phyloP scores from a whole-genome alignment of 2,888 invertebrate species.

The Drosophila diplacantha region DNA sequence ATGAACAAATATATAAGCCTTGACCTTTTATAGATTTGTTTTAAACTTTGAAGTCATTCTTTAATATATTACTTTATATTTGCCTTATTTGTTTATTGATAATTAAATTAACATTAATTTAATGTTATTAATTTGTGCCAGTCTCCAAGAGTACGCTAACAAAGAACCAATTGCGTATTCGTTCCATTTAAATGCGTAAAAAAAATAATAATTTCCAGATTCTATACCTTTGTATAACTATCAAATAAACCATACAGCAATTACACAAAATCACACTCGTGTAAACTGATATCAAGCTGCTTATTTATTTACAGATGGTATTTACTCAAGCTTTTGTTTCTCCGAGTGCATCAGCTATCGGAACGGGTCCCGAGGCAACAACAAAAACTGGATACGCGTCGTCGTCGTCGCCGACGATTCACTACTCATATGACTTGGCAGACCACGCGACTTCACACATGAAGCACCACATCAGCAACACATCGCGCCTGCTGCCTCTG shows the following conservation, averaged over 20 bases:
- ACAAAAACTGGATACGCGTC: constrained; percentile 37
- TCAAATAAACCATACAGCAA: neutral
- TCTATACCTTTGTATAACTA: neutral
- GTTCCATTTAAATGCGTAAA: neutral
- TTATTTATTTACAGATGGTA: constrained; percentile 8
- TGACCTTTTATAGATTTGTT: neutral
- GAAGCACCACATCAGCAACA: constrained; percentile 42
- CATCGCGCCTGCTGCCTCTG: constrained; percentile 4
- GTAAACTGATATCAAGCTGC: neutral
- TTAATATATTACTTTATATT: neutral
- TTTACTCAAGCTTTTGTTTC: constrained; percentile 3
- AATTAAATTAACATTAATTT: constrained; percentile 10
- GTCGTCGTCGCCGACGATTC: constrained; percentile 49
- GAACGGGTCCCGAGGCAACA: constrained; percentile 29
- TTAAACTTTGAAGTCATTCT: neutral
- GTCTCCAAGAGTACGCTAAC: neutral
- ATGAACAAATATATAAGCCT: neutral
- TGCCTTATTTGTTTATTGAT: neutral
- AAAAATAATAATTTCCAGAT: neutral
- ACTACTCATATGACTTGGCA: constrained; percentile 71
- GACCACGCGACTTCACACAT: constrained; percentile 70
- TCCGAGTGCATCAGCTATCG: constrained; percentile 25
- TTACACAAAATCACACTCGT: neutral
- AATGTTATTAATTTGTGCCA: neutral
- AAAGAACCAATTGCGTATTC: neutral